A percentile compares a stretch with the other conserved stretches of the same genome.
These are phyloP conservation scores for Blennius ocellaris DNA, from an alignment of 2,113 vertebrate species.

Conservation along the genomic window DNA sequence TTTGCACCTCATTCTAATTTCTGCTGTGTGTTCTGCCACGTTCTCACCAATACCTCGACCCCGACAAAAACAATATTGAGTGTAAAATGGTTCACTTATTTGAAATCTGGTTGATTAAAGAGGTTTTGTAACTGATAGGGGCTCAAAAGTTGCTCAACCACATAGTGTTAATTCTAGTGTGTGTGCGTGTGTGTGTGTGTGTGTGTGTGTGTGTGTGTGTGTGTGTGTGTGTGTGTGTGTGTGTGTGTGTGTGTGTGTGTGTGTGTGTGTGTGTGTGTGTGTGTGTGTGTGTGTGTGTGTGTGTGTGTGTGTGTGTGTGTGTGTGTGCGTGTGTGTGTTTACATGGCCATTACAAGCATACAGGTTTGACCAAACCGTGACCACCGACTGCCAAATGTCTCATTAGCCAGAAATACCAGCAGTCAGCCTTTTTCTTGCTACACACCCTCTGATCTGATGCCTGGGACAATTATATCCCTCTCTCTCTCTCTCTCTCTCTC, in stretches of 20 bases:
- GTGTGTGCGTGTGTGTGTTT: slow-evolving; percentile 14
- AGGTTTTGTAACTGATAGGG: too few relatives aligned
- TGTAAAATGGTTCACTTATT: too few relatives aligned
- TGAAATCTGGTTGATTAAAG: too few relatives aligned
- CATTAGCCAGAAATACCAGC: slow-evolving; percentile 68
- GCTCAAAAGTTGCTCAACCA: too few relatives aligned
- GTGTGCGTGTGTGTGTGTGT: too few relatives aligned
- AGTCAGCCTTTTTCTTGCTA: slow-evolving; percentile 51
- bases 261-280: slow-evolving; percentile 10
- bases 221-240: slow-evolving; percentile 8
- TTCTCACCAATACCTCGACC: too few relatives aligned
- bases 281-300: slow-evolving; percentile 11
- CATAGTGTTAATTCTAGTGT: too few relatives aligned
- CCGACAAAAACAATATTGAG: too few relatives aligned
- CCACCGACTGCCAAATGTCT: slow-evolving; percentile 62
- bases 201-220: slow-evolving; percentile 3
- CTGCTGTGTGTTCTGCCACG: too few relatives aligned
- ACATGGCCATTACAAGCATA: slow-evolving; percentile 19
- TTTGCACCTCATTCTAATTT: too few relatives aligned
- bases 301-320: slow-evolving; percentile 12
- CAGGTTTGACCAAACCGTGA: slow-evolving; percentile 42
- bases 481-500: slow-evolving; percentile 24
- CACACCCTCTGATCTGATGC: slow-evolving; percentile 55
- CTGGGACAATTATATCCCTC: slow-evolving; percentile 46
- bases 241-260: slow-evolving; percentile 7